Conservation (phyloP, 2,888 invertebrate genomes). For the Eupithecia exiguata region DNA sequence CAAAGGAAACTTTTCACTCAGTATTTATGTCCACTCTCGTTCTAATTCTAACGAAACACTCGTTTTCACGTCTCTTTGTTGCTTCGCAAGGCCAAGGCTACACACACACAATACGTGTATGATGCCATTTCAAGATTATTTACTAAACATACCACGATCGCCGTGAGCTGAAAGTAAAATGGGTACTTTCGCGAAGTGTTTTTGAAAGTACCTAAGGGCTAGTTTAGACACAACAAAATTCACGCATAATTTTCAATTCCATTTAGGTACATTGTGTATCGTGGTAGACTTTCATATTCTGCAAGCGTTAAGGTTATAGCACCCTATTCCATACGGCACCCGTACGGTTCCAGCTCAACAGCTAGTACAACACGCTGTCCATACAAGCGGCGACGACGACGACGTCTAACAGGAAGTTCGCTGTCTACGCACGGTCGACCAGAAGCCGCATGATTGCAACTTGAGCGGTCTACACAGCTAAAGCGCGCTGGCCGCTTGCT, state of each 20-base stretch:
- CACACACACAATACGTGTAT: slow-evolving; percentile 19
- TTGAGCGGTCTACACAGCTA: background rate
- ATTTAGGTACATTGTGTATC: background rate
- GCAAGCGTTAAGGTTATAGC: background rate
- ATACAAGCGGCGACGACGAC: background rate
- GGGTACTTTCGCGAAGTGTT: slow-evolving; percentile 15
- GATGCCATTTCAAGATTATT: slow-evolving; percentile 28
- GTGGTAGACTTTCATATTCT: background rate
- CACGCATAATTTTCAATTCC: background rate
- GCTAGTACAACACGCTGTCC: background rate
- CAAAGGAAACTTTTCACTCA: background rate
- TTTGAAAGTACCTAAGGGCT: background rate
- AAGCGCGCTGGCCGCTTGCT: background rate
- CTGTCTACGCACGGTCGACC: background rate
- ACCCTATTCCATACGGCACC: background rate
- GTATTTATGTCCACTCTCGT: slow-evolving; percentile 12
- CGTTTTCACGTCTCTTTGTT: slow-evolving; percentile 17
- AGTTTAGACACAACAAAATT: background rate
- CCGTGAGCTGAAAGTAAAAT: slow-evolving; percentile 23
- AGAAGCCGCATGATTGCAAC: background rate
- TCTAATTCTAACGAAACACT: slow-evolving; percentile 13
- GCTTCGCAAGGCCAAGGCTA: slow-evolving; percentile 15
- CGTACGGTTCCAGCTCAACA: background rate
- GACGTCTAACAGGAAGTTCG: background rate
- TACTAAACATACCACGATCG: slow-evolving; percentile 23